phyloP scores from a whole-genome alignment of 2,797 vertebrate genomes.

The Melopsittacus undulatus region DNA sequence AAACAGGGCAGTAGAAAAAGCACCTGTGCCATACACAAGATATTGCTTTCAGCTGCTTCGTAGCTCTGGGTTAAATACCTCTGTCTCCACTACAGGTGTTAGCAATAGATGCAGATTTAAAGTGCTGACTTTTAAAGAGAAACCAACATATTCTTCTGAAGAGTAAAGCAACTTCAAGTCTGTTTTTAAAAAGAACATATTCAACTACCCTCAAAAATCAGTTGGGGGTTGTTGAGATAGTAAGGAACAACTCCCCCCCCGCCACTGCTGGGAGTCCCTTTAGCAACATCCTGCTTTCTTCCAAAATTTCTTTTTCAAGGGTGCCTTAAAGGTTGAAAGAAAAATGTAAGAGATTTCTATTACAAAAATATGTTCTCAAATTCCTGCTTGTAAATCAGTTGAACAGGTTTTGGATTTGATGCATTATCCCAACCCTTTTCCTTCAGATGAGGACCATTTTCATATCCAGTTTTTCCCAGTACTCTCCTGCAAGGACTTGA shows the following conservation, averaged over 20 bases:
- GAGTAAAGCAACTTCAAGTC: not conserved
- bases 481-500: not conserved
- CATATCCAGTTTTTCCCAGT: not conserved
- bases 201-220: not conserved
- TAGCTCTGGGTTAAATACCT: not conserved
- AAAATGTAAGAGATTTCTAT: not conserved
- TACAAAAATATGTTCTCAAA: not conserved
- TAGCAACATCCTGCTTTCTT: not conserved
- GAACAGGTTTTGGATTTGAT: not conserved
- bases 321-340: not conserved
- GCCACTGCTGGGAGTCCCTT: not conserved
- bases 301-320: not conserved
- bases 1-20: rapidly evolving
- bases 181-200: not conserved
- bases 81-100: not conserved
- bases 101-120: not conserved
- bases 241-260: not conserved
- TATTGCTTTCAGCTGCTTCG: not conserved
- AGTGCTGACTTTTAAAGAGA: not conserved
- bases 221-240: not conserved
- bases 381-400: not conserved
- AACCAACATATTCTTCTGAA: not conserved
- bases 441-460: not conserved
- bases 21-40: rapidly evolving
- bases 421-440: not conserved